Evolutionary conservation across 2,797 vertebrate genomes (phyloP).

Genomic region (Enteromius anoplus): DNA sequence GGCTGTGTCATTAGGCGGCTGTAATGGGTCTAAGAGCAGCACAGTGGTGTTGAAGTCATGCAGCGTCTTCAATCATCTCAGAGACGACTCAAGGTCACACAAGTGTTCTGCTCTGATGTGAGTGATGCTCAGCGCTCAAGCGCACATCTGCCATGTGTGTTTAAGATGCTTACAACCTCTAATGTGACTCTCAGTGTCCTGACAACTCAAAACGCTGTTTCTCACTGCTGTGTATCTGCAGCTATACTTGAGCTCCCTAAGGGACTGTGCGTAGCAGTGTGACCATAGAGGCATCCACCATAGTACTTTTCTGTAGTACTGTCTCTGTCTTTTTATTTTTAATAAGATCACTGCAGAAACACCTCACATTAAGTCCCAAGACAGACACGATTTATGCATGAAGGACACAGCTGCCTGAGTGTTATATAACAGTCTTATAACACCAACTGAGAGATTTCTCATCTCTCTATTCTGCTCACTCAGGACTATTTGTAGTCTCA

Average conservation of each 20-base stretch:
- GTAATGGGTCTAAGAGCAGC: constrained; percentile 38
- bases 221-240: neutral
- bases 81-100: constrained; percentile 26
- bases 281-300: neutral
- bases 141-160: neutral
- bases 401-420: constrained; percentile 14
- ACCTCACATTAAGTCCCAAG: constrained; percentile 3
- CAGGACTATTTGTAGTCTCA: constrained; percentile 31
- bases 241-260: neutral
- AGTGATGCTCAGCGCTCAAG: constrained; percentile 11
- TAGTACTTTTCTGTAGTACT: neutral
- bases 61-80: constrained; percentile 34
- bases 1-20: constrained; percentile 14
- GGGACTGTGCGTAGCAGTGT: neutral
- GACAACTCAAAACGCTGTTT: neutral
- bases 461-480: constrained; percentile 17
- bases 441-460: constrained; percentile 32
- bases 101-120: constrained; percentile 18
- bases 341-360: constrained; percentile 14
- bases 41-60: constrained; percentile 3
- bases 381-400: constrained; percentile 26
- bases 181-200: constrained; percentile 1
- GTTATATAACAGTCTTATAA: constrained; percentile 41
- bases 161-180: neutral
- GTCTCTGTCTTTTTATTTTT: neutral